phyloP scores from a whole-genome alignment of 1,140 invertebrate genomes.

The Triops cancriformis region DNA sequence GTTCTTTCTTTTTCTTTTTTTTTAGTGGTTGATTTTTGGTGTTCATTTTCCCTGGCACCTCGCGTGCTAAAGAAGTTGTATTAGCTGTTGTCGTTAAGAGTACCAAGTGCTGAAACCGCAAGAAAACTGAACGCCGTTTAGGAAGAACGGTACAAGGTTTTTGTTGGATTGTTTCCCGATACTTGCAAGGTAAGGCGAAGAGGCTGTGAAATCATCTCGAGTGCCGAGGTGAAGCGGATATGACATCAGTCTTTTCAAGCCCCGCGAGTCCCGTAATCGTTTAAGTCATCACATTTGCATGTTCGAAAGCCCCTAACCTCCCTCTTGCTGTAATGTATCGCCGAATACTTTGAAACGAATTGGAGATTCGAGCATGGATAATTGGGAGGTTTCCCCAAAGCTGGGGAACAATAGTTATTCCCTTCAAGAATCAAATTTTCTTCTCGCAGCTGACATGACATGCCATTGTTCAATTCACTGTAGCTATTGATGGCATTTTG shows the following conservation, averaged over 20 bases:
- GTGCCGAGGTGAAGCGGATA: constrained; percentile 1
- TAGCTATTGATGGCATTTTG: too few relatives aligned
- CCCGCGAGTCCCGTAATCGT: background rate
- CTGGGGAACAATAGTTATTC: background rate
- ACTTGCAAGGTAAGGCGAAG: background rate
- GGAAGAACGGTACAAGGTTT: background rate
- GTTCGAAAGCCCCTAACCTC: background rate
- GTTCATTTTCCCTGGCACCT: background rate
- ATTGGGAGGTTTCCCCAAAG: background rate
- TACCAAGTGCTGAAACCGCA: background rate
- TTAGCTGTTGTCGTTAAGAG: background rate
- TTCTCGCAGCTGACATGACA: too few relatives aligned
- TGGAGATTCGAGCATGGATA: background rate
- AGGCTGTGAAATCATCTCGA: background rate
- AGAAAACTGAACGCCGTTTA: background rate
- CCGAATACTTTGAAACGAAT: background rate
- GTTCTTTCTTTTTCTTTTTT: too few relatives aligned
- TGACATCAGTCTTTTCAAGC: background rate
- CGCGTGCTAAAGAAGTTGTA: background rate
- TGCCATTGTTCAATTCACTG: too few relatives aligned
- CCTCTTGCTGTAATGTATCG: background rate
- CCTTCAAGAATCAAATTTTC: too few relatives aligned
- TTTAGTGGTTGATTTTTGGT: too few relatives aligned
- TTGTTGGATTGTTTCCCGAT: background rate
- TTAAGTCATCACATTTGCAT: constrained; percentile 14